A percentile compares a stretch with the other conserved stretches of the same genome.
These are phyloP conservation scores for Rhopalosiphum nymphaeae DNA, from an alignment of 2,888 invertebrate species.

Conservation along the genomic window DNA sequence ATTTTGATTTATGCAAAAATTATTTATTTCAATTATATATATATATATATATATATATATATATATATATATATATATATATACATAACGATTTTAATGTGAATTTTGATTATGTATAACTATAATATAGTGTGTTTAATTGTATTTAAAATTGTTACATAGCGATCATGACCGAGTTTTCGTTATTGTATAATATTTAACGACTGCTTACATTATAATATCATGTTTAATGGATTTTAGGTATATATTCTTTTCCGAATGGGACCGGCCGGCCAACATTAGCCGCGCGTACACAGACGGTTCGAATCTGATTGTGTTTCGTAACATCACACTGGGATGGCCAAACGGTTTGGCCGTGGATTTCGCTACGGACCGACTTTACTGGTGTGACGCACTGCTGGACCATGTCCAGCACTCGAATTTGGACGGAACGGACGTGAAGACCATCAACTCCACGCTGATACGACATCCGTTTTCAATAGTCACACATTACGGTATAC, in stretches of 20 bases:
- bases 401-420: slow-evolving; percentile 96
- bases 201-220: background rate
- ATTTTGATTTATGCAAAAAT: too few species aligned
- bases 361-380: slow-evolving; percentile 86
- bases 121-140: background rate
- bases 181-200: background rate
- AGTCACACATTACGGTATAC: slow-evolving; percentile 79
- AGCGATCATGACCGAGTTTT: background rate
- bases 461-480: slow-evolving; percentile 93
- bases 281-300: slow-evolving; percentile 94
- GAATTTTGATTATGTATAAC: background rate
- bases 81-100: background rate
- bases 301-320: slow-evolving; percentile 86
- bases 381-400: slow-evolving; percentile 97
- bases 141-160: background rate
- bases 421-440: slow-evolving; percentile 90
- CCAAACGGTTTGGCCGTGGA: slow-evolving; percentile 97
- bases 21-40: too few species aligned
- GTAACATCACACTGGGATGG: slow-evolving; percentile 94
- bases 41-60: too few species aligned
- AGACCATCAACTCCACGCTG: slow-evolving; percentile 87
- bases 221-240: slow-evolving; percentile 68
- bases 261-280: slow-evolving; percentile 97
- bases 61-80: too few species aligned
- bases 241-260: slow-evolving; percentile 94